Evolutionary conservation across 2,797 vertebrate genomes (phyloP).

Genomic region (Neoniphon sammara): DNA sequence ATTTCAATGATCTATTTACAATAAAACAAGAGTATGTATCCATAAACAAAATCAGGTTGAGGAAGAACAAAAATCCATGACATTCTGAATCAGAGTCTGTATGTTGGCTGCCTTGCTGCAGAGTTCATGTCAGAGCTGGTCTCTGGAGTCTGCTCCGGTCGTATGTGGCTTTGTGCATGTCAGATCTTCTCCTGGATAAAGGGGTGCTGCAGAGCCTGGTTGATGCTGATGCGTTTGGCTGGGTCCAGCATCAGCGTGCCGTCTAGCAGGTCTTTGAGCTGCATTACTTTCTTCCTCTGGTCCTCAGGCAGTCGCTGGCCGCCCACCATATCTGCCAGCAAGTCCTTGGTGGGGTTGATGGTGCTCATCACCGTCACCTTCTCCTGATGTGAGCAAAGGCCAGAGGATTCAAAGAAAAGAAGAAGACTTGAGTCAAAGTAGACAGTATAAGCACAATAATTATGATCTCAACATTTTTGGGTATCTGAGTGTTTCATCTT

Average conservation of each 20-base stretch:
- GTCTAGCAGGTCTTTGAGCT: conserved; percentile 98
- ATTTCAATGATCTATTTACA: conserved; percentile 81
- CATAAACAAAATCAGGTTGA: conserved; percentile 60
- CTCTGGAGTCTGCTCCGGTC: conserved; percentile 58
- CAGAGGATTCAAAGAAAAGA: not conserved
- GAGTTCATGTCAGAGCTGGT: conserved; percentile 65
- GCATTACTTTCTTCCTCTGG: conserved; percentile 99
- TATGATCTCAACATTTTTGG: not conserved
- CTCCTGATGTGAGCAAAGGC: conserved; percentile 81
- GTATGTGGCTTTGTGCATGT: conserved; percentile 56
- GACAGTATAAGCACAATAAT: not conserved
- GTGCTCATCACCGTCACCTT: conserved; percentile 99
- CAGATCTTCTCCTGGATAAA: conserved; percentile 99
- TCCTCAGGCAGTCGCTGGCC: conserved; percentile 98
- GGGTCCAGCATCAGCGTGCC: conserved; percentile 99
- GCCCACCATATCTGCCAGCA: conserved; percentile 95
- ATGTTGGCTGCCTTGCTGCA: conserved; percentile 62
- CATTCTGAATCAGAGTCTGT: conserved; percentile 66
- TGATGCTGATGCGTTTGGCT: conserved; percentile 99
- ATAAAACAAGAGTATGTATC: conserved; percentile 74
- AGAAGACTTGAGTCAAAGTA: not conserved
- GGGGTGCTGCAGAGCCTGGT: conserved; percentile 98
- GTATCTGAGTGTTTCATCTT: too few species aligned
- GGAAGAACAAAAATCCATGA: conserved; percentile 54
- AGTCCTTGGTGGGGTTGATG: conserved; percentile 99